phyloP scores from a whole-genome alignment of 2,113 vertebrate genomes.

The Dolichallabes microphthalmus region DNA sequence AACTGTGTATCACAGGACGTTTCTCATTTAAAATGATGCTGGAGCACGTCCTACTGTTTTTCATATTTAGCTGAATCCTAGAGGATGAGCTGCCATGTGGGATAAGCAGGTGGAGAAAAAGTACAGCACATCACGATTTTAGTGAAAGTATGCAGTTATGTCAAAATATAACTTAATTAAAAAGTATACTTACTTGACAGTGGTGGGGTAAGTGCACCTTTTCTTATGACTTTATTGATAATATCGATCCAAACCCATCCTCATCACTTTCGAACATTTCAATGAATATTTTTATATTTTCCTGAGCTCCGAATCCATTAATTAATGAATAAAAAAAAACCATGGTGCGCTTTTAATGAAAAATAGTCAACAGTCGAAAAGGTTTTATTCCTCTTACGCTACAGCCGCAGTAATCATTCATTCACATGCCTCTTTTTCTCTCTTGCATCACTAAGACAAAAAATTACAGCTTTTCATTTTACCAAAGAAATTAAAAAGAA shows the following conservation, averaged over 20 bases:
- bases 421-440: background rate
- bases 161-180: slow-evolving; percentile 8
- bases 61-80: slow-evolving; percentile 2
- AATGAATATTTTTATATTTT: background rate
- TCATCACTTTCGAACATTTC: background rate
- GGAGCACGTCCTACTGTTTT: background rate
- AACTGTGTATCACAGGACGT: slow-evolving; percentile 1
- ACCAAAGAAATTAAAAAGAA: background rate
- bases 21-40: background rate
- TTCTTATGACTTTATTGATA: background rate
- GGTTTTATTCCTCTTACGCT: background rate
- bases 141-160: background rate
- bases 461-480: background rate
- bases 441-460: background rate
- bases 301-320: background rate
- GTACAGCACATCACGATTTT: background rate
- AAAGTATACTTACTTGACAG: background rate
- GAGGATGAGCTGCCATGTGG: background rate
- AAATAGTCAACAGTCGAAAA: background rate
- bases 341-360: background rate
- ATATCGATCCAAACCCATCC: background rate
- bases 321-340: background rate
- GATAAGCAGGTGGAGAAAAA: background rate
- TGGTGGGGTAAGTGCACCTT: background rate
- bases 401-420: background rate